A percentile compares a stretch with the other conserved stretches of the same genome.
These are phyloP conservation scores for Acronicta psi DNA, from an alignment of 2,888 invertebrate species.

Conservation along the genomic window DNA sequence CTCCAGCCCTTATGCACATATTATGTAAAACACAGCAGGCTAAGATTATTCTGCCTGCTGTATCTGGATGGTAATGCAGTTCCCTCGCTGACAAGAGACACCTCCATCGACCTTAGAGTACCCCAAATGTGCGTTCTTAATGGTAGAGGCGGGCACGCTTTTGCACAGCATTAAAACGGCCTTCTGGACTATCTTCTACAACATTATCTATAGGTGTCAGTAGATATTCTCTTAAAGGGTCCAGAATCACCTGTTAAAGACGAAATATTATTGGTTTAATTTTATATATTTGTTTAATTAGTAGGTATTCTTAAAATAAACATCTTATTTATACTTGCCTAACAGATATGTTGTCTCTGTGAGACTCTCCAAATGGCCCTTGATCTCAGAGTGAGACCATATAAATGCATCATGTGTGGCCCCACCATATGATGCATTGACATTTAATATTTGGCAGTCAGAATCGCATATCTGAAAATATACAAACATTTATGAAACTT, in stretches of 20 bases:
- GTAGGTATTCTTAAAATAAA: neutral
- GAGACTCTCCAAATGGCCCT: slow-evolving; percentile 7
- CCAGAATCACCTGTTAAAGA: neutral
- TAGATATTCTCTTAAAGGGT: neutral
- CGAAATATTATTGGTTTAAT: neutral
- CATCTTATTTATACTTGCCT: neutral
- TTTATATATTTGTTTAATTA: neutral
- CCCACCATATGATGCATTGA: slow-evolving; percentile 12
- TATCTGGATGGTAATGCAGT: slow-evolving; percentile 22
- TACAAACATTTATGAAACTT: neutral
- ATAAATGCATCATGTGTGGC: slow-evolving; percentile 7
- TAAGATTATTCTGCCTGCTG: slow-evolving; percentile 27
- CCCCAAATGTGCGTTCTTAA: slow-evolving; percentile 1
- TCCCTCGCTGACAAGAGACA: slow-evolving; percentile 1
- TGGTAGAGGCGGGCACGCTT: slow-evolving; percentile 4
- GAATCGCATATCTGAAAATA: slow-evolving; percentile 29
- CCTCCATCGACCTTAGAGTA: neutral
- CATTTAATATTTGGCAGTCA: neutral
- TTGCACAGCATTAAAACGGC: slow-evolving; percentile 18
- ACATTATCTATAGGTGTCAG: slow-evolving; percentile 12
- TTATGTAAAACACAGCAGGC: slow-evolving; percentile 40
- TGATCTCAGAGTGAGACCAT: slow-evolving; percentile 5
- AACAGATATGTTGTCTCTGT: slow-evolving; percentile 1
- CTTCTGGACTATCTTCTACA: slow-evolving; percentile 26
- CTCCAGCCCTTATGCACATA: slow-evolving; percentile 17